These are phyloP conservation scores for Lepus europaeus DNA, from an alignment of 2,113 vertebrate species.

Conservation along the genomic window DNA sequence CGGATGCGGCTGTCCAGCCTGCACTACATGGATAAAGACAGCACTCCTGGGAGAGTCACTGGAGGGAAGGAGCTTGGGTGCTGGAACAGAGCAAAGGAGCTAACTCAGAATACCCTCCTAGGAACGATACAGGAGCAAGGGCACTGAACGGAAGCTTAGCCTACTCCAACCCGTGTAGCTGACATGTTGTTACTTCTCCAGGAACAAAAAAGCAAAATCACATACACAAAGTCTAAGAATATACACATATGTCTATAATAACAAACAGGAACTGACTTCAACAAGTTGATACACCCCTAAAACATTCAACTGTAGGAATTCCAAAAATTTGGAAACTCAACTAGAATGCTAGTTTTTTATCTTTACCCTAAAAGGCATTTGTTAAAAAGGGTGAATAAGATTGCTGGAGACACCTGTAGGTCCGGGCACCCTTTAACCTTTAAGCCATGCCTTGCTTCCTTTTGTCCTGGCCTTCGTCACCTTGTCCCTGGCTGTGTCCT, in stretches of 20 bases:
- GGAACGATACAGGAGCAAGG: not conserved
- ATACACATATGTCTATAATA: not conserved
- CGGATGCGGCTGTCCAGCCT: not conserved
- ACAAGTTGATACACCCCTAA: not conserved
- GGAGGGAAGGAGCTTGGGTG: not conserved
- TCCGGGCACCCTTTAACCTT: not conserved
- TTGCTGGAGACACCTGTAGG: not conserved
- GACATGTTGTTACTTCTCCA: not conserved
- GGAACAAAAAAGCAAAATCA: not conserved
- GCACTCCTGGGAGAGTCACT: not conserved
- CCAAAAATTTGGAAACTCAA: not conserved
- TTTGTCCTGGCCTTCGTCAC: not conserved
- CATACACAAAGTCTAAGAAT: not conserved
- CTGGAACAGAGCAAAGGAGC: not conserved
- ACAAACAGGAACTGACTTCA: not conserved
- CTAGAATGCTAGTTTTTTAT: not conserved
- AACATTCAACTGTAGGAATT: slow-evolving; percentile 24
- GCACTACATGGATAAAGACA: too few relatives aligned
- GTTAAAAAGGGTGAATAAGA: not conserved
- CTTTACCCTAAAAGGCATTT: not conserved
- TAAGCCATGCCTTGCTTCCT: not conserved
- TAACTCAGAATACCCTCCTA: not conserved
- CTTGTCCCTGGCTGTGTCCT: not conserved
- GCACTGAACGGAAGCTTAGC: not conserved
- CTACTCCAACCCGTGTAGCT: not conserved